phyloP scores from a whole-genome alignment of 2,888 invertebrate genomes.

The Carpatolechia fugitivella region DNA sequence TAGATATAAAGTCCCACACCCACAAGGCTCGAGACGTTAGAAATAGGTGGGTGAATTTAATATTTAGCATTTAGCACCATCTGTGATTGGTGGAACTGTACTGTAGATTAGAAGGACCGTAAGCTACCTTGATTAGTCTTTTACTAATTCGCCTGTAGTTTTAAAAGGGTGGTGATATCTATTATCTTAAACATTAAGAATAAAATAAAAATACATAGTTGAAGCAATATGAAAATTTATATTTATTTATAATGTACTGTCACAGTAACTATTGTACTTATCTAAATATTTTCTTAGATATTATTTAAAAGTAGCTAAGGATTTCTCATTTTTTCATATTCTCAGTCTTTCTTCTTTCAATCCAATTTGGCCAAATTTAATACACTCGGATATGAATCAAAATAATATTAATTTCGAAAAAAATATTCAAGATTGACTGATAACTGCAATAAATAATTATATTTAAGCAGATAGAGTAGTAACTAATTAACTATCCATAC shows the following conservation, averaged over 20 bases:
- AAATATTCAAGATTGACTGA: background rate
- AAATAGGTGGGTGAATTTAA: no score
- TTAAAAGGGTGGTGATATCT: no score
- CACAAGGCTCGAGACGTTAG: no score
- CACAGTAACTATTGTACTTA: slow-evolving; percentile 72
- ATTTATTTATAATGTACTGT: slow-evolving; percentile 56
- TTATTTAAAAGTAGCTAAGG: slow-evolving; percentile 30
- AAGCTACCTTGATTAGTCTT: no score
- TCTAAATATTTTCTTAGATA: slow-evolving; percentile 39
- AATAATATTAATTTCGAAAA: background rate
- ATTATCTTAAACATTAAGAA: no score
- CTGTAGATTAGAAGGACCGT: no score
- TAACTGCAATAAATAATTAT: slow-evolving; percentile 42
- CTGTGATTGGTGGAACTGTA: no score
- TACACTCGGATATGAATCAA: background rate
- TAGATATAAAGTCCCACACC: background rate
- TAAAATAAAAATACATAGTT: slow-evolving; percentile 32
- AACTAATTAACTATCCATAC: slow-evolving; percentile 33
- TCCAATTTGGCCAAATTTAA: slow-evolving; percentile 18
- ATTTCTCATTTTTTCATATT: slow-evolving; percentile 40
- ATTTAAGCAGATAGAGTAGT: slow-evolving; percentile 21
- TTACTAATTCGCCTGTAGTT: no score
- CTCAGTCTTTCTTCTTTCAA: slow-evolving; percentile 46
- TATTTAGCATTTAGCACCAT: no score
- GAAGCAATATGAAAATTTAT: slow-evolving; percentile 69